A percentile compares a stretch with the other conserved stretches of the same genome.
Conservation (phyloP, 2,113 vertebrate genomes). For the Apodemus sylvaticus region DNA sequence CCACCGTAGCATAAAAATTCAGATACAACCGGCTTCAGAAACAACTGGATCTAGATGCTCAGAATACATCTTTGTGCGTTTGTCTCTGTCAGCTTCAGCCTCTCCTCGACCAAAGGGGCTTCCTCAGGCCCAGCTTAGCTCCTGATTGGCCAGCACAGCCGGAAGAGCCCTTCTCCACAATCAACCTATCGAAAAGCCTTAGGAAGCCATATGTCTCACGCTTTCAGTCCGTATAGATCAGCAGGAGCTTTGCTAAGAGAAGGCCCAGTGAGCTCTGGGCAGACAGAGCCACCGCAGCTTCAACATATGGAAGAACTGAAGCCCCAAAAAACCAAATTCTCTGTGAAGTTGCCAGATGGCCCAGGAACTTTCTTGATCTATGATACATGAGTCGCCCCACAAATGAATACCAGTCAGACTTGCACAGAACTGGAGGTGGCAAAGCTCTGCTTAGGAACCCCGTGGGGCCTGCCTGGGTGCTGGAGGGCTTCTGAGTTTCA, state of each 20-base stretch:
- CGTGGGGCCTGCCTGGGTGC: not conserved
- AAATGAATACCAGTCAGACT: not conserved
- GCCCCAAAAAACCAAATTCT: not conserved
- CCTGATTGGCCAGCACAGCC: not conserved
- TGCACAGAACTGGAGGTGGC: not conserved
- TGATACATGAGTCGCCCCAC: too few relatives aligned
- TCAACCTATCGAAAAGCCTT: not conserved
- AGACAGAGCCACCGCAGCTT: not conserved
- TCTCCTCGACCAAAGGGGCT: too few relatives aligned
- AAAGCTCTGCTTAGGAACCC: not conserved
- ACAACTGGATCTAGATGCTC: not conserved
- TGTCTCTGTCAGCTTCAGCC: not conserved
- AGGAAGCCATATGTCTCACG: not conserved
- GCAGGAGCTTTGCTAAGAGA: not conserved
- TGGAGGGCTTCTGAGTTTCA: constrained; percentile 1
- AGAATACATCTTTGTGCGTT: not conserved
- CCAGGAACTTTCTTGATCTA: not conserved
- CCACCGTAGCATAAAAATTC: not conserved
- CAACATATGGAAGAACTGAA: not conserved
- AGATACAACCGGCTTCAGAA: not conserved
- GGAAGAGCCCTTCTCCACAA: not conserved
- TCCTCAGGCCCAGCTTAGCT: not conserved
- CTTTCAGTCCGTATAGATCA: too few relatives aligned
- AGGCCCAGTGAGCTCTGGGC: not conserved
- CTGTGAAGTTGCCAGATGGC: not conserved